phyloP scores from a whole-genome alignment of 2,113 vertebrate genomes.

The Rhegmatorhina hoffmannsi region DNA sequence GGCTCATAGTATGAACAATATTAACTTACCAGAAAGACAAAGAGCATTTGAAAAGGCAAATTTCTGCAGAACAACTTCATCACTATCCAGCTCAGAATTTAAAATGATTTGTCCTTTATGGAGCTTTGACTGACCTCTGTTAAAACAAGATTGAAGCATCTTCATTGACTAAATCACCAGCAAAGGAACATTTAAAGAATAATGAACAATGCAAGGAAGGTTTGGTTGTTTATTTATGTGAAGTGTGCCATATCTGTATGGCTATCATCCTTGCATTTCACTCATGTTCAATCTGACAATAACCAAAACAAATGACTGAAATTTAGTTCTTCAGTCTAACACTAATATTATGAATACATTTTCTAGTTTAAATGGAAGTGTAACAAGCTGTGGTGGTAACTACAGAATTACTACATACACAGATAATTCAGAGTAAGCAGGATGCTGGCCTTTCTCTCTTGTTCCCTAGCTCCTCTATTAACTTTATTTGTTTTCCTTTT shows the following conservation, averaged over 20 bases:
- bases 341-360: background rate
- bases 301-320: background rate
- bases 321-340: background rate
- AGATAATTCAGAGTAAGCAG: background rate
- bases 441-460: background rate
- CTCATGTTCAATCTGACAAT: background rate
- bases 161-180: background rate
- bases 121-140: constrained; percentile 90
- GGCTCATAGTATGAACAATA: background rate
- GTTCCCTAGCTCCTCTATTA: background rate
- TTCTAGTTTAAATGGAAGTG: background rate
- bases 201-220: background rate
- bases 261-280: background rate
- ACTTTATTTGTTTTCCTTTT: background rate
- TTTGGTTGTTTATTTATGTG: background rate
- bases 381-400: background rate
- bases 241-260: background rate
- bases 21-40: constrained; percentile 88
- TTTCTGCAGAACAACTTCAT: constrained; percentile 88
- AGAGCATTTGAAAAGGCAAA: constrained; percentile 98
- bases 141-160: constrained; percentile 31
- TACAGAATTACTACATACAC: background rate
- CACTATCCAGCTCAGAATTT: constrained; percentile 79
- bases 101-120: constrained; percentile 88
- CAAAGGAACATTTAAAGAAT: background rate